A percentile compares a stretch with the other conserved stretches of the same genome.
phyloP scores from a whole-genome alignment of 2,113 vertebrate species.

The Pachyramphus minor region DNA sequence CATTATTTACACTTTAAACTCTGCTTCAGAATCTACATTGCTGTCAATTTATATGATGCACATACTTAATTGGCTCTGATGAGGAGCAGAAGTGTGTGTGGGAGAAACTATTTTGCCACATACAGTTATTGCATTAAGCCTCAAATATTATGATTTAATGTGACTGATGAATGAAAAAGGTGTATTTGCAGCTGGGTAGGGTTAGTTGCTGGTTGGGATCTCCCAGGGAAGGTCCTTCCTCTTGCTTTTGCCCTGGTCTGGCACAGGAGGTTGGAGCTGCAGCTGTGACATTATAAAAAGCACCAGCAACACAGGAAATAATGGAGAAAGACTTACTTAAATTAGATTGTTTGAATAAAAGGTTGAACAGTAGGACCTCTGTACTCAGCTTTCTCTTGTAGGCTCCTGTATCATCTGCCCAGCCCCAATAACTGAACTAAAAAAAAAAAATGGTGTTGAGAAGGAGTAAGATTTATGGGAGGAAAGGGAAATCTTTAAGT shows the following conservation, averaged over 20 bases:
- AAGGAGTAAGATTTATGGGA: background rate
- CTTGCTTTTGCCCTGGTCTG: background rate
- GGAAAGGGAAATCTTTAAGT: background rate
- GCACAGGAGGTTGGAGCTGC: background rate
- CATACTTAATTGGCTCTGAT: constrained; percentile 61
- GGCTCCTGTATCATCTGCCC: background rate
- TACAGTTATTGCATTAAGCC: constrained; percentile 47
- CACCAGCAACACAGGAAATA: background rate
- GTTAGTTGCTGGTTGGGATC: background rate
- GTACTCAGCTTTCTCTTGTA: background rate
- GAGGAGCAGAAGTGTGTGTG: constrained; percentile 15
- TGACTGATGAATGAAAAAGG: constrained; percentile 9
- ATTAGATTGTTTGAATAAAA: background rate
- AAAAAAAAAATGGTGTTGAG: background rate
- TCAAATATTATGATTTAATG: constrained; percentile 55
- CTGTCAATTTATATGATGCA: constrained; percentile 61
- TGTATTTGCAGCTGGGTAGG: background rate
- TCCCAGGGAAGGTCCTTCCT: background rate
- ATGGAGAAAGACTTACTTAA: background rate
- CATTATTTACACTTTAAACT: constrained; percentile 60
- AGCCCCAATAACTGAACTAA: background rate
- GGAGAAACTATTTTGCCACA: constrained; percentile 47
- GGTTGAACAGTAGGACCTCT: background rate
- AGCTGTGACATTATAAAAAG: background rate
- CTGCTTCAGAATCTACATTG: constrained; percentile 39